Base-by-base conservation (phyloP, 2,113 vertebrate species). In the Caranx ignobilis region DNA sequence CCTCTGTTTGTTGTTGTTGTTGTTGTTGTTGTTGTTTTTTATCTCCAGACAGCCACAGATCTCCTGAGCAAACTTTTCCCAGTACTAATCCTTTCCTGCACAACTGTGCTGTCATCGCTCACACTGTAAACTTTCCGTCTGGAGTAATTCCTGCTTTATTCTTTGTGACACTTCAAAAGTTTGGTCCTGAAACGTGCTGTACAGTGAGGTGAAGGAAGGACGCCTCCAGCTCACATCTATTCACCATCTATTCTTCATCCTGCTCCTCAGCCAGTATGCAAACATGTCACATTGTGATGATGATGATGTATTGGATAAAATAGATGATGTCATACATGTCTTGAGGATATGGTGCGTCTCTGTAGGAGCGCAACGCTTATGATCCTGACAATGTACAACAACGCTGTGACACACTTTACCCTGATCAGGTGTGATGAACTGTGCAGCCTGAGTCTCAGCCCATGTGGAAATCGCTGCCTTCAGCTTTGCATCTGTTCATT, bases 101-200 rank as follows among this genome's bases (percentile, higher is more conserved):
- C 60, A 19, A 26, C n/a, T 52, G 54, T 34, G 63, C 32, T 54
- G 8, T 41, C 2, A 10, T 8, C 11, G 39, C 39, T 41, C 71
- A 39, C 7, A 37, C 31, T 52, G 26, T 26, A 63, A 66, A 68
- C 73, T 74, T 80, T 78, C 43, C 34, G 37, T 69, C 52, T 6
- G 41, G 16, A 74, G 55, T 47, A 81, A 74, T 75, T 87, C 57
- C 62, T 82, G 59, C 74, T 87, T 89, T 19, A 60, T 71, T 79
- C 78, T 63, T 60, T n/a, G 54, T 74, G 85, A 74, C 83, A 71
- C 83, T 79, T 87, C 69, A 79, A 60, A 82, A 75, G 70, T 68
- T 69, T 48, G 56, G 8, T n/a, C 10, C 43, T 31, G 47, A 80
- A 85, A 77, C 79, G 55, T 59, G 18, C 54, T 70, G 57, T 54